These are phyloP conservation scores for Drosophila anomalata DNA, from an alignment of 2,888 invertebrate genomes.

Conservation along the genomic window DNA sequence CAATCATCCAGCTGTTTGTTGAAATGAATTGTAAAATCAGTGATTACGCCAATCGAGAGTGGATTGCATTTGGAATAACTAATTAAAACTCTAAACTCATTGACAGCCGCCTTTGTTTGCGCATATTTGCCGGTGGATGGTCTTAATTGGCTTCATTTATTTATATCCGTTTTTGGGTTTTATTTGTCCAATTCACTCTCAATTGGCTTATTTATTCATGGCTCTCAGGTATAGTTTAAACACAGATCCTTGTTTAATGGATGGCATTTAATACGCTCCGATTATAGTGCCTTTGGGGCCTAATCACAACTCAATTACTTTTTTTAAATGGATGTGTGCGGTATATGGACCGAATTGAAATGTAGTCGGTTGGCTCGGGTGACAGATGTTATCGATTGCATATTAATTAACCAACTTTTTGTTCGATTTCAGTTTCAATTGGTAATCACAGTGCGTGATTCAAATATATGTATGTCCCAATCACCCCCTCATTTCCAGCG, in stretches of 20 bases:
- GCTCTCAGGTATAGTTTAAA: constrained; percentile 38
- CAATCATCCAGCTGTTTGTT: constrained; percentile 16
- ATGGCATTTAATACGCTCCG: constrained; percentile 7
- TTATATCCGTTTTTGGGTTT: constrained; percentile 17
- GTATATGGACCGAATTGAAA: constrained; percentile 3
- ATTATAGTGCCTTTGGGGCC: constrained; percentile 12
- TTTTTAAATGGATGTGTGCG: not conserved
- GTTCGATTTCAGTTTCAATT: constrained; percentile 45
- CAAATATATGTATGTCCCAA: not conserved
- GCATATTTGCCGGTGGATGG: constrained; percentile 18
- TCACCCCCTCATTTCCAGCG: constrained; percentile 10
- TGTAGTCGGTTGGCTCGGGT: constrained; percentile 21
- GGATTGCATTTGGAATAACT: constrained; percentile 39
- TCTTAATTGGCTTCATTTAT: constrained; percentile 46
- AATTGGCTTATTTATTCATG: constrained; percentile 38
- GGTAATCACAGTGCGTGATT: constrained; percentile 30
- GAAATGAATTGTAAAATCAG: constrained; percentile 39
- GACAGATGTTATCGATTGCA: constrained; percentile 58
- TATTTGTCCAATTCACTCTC: constrained; percentile 24
- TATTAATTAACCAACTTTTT: constrained; percentile 72
- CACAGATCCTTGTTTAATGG: constrained; percentile 29
- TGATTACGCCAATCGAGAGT: constrained; percentile 41
- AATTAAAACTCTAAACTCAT: constrained; percentile 54
- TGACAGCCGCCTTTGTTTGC: constrained; percentile 16
- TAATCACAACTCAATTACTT: constrained; percentile 56